These are phyloP conservation scores for Cathartes aura DNA, from an alignment of 2,113 vertebrate species.

Conservation along the genomic window DNA sequence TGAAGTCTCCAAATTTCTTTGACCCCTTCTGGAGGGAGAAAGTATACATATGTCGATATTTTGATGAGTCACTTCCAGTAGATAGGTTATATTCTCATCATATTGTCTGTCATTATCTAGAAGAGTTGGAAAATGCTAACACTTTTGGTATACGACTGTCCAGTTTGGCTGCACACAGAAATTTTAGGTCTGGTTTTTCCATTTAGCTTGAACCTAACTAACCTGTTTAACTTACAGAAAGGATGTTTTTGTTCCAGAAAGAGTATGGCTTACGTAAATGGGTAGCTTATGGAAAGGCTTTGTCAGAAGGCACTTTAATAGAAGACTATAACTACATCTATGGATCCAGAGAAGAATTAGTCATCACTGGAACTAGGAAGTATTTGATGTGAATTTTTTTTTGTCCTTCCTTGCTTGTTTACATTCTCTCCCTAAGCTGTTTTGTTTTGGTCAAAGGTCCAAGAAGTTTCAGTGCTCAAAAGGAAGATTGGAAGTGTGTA, in stretches of 20 bases:
- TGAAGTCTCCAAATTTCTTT: not conserved
- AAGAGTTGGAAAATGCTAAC: not conserved
- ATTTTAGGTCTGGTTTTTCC: not conserved
- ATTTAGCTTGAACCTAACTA: not conserved
- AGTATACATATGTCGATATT: fast-evolving
- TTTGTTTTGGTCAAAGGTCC: not conserved
- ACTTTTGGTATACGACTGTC: not conserved
- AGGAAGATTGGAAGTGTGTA: not conserved
- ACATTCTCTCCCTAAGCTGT: not conserved
- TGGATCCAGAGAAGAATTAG: not conserved
- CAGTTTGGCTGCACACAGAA: not conserved
- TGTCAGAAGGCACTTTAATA: not conserved
- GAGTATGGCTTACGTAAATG: not conserved
- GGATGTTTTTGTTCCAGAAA: not conserved
- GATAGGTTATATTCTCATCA: not conserved
- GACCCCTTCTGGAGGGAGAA: not conserved
- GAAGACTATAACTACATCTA: not conserved
- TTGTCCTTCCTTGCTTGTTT: not conserved
- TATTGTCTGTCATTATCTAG: not conserved
- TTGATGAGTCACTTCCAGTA: not conserved
- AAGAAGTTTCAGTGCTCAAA: not conserved
- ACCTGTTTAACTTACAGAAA: not conserved
- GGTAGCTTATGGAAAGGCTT: not conserved
- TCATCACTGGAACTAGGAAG: not conserved
- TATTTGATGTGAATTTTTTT: not conserved